These are phyloP conservation scores for Poecilia velifera DNA, from an alignment of 2,797 vertebrate genomes.

Conservation along the genomic window DNA sequence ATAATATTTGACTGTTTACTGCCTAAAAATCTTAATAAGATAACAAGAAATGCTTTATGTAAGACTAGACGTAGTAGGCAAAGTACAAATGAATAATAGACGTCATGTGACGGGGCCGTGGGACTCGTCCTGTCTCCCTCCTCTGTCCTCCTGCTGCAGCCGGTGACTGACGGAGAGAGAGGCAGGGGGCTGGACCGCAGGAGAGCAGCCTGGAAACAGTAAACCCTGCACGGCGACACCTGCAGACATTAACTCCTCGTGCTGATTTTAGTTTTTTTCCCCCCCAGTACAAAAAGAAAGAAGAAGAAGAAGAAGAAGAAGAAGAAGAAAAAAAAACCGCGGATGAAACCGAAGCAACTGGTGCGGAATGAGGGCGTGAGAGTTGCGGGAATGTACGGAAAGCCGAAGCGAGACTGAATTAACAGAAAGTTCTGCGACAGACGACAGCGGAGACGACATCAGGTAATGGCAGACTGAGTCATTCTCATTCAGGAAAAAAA, in stretches of 20 bases:
- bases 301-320: not conserved
- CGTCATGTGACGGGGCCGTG: not conserved
- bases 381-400: not conserved
- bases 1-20: not conserved
- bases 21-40: not conserved
- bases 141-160: not conserved
- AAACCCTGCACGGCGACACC: conserved; percentile 5
- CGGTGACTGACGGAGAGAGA: conserved; percentile 1
- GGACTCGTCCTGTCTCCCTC: not conserved
- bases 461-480: conserved; percentile 56
- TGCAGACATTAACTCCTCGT: conserved; percentile 9
- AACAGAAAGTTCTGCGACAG: conserved; percentile 5
- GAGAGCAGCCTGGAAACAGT: conserved; percentile 8
- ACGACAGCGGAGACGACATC: conserved; percentile 25
- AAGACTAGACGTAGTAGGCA: not conserved
- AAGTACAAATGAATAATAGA: too few species aligned
- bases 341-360: not conserved
- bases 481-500: not conserved
- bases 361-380: not conserved
- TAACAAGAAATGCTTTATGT: not conserved
- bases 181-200: not conserved
- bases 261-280: not conserved
- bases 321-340: not conserved
- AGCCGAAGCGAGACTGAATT: not conserved
- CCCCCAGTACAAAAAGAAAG: not conserved